Evolutionary conservation across 2,113 vertebrate species (phyloP), one percentile per base, ranked within the genome.

Genomic region (Mirounga angustirostris): DNA sequence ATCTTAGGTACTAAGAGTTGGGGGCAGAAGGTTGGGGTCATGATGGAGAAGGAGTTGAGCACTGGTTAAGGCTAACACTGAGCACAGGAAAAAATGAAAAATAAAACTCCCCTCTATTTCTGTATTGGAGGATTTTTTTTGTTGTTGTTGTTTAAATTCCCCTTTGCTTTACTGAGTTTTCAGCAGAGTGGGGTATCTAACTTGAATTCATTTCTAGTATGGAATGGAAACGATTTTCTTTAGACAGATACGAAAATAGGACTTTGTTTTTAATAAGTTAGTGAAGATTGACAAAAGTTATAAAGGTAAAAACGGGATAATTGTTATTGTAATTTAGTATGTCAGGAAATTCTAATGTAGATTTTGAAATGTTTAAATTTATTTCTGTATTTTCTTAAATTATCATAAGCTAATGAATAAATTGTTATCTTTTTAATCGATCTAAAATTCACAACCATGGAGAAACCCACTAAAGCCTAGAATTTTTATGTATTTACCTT

Each of bases 11-110:
- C 73, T 89, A 76, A 96, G 93, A 93, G 78, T 86, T 87, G 87
- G 19, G 96, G 85, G 94, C 85, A 93, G 85, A 67, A 97, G 91
- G 94, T 89, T 95, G 63, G 46, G 93, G 96, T 98, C 94, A 89
- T 1, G 7, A 58, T 2, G 12, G n/a, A 56, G 50, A 89, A 67
- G 59, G 43, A 95, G 21, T 18, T 52, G 46, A 76, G 73, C 56
- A 85, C 30, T 91, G 78, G 63, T 89, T 83, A 92, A 92, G 46
- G n/a, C 61, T 22, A 8, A 94, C 56, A 93, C 22, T 50, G 36
- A 97, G 58, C 74, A 76, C 26, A 91, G 50, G 69, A 90, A 94
- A 95, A 80, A 58, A 50, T 46, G 15, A 59, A 89, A 94, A 93
- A 56, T 15, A 69, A 94, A 94, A n/a, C 19, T 83, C 24, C 1